Conservation (phyloP, 2,888 invertebrate species). For the Carterocephalus palaemon region DNA sequence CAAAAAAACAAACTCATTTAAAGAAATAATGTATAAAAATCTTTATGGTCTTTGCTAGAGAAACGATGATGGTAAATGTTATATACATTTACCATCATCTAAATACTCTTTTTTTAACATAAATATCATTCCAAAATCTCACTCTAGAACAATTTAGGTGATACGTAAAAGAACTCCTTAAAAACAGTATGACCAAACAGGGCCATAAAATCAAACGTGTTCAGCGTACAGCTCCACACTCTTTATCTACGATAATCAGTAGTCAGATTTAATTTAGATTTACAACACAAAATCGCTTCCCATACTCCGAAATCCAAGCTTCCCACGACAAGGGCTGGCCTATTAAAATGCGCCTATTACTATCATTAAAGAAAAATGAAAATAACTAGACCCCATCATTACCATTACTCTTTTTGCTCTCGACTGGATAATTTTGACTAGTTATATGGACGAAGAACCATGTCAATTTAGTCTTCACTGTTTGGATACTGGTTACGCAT, state of each 20-base stretch:
- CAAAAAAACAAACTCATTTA: no score
- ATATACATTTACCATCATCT: background rate
- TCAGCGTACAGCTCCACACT: no score
- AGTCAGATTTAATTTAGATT: conserved; percentile 4
- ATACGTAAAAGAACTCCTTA: no score
- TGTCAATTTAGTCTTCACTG: conserved; percentile 3
- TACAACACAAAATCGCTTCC: conserved; percentile 28
- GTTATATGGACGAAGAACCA: conserved; percentile 28
- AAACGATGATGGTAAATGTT: no score
- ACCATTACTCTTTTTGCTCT: conserved; percentile 58
- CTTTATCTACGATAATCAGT: background rate
- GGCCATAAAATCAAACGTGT: no score
- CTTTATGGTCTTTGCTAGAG: no score
- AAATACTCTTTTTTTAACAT: no score
- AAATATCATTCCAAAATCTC: no score
- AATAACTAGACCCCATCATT: conserved; percentile 56
- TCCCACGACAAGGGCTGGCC: conserved; percentile 59
- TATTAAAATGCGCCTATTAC: conserved; percentile 61
- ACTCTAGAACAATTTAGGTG: no score
- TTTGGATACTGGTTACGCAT: conserved; percentile 3
- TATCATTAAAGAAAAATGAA: conserved; percentile 68
- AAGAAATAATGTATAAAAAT: no score
- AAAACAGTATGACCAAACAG: no score
- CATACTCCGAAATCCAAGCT: conserved; percentile 39
- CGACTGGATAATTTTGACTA: conserved; percentile 58